Percentiles rank a stretch among this genome's conserved stretches.
These are phyloP conservation scores for Umimayanthus chanpuru DNA, from an alignment of 92 coral and sea anemone genomes.

Conservation along the genomic window DNA sequence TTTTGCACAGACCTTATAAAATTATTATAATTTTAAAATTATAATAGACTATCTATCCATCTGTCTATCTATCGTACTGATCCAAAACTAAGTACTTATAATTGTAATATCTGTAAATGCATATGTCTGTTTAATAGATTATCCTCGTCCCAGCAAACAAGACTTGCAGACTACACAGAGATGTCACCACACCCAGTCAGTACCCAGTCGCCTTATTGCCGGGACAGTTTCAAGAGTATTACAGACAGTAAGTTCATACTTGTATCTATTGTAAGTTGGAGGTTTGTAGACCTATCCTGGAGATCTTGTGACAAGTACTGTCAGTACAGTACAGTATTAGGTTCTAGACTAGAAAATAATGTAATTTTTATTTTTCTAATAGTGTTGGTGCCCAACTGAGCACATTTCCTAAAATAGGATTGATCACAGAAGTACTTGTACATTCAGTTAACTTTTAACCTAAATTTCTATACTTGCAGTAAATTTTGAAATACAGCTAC, in stretches of 20 bases:
- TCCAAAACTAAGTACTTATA: too few relatives aligned
- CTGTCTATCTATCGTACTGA: too few relatives aligned
- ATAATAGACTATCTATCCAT: too few relatives aligned
- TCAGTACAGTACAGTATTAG: not conserved
- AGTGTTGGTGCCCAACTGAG: not conserved
- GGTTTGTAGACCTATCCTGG: not conserved
- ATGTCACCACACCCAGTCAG: conserved; percentile 81
- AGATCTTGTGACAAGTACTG: not conserved
- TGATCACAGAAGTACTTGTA: not conserved
- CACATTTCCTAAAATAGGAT: not conserved
- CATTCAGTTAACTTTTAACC: too few relatives aligned
- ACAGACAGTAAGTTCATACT: conserved; percentile 58
- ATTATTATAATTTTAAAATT: too few relatives aligned
- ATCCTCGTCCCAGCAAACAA: conserved; percentile 92
- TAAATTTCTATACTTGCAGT: too few relatives aligned
- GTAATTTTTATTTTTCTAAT: not conserved
- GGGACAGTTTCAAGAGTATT: conserved; percentile 96
- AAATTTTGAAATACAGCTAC: too few relatives aligned
- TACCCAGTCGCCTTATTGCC: conserved; percentile 97
- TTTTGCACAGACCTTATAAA: too few relatives aligned
- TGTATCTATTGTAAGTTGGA: too few relatives aligned
- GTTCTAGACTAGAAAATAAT: not conserved
- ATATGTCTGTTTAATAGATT: conserved; percentile 55
- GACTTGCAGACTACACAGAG: conserved; percentile 68
- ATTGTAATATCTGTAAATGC: not conserved